Conservation (phyloP, 35 echinoderm and acorn worm species). For the Eucidaris tribuloides region DNA sequence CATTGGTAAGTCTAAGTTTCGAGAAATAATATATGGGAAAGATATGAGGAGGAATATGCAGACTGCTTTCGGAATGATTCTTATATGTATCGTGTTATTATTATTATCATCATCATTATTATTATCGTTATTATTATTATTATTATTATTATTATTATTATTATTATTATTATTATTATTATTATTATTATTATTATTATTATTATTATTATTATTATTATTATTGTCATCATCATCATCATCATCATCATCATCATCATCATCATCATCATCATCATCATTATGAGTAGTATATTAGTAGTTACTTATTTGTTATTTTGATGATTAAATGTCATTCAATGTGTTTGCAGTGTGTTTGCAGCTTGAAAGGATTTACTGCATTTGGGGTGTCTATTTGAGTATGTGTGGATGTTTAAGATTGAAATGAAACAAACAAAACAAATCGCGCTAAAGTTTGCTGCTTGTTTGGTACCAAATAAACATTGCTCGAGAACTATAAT, state of each 20-base stretch:
- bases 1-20: neutral
- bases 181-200: constrained; percentile 1
- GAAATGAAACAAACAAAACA: too few species aligned
- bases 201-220: constrained; percentile 1
- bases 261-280: too few species aligned
- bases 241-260: constrained; percentile 1
- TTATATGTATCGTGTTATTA: neutral
- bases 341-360: neutral
- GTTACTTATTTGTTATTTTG: neutral
- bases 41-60: neutral
- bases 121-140: neutral
- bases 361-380: too few species aligned
- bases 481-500: too few species aligned
- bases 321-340: neutral
- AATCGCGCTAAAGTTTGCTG: too few species aligned
- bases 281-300: too few species aligned
- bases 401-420: too few species aligned
- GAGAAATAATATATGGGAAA: neutral
- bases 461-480: too few species aligned
- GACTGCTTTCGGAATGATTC: neutral
- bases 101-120: neutral
- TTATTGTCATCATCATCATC: neutral
- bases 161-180: constrained; percentile 1
- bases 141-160: constrained; percentile 1
- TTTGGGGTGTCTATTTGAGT: too few species aligned